Evolutionary conservation across 2,888 invertebrate species (phyloP), one percentile per base, ranked within the genome.

Genomic region (Escarpia spicata): DNA sequence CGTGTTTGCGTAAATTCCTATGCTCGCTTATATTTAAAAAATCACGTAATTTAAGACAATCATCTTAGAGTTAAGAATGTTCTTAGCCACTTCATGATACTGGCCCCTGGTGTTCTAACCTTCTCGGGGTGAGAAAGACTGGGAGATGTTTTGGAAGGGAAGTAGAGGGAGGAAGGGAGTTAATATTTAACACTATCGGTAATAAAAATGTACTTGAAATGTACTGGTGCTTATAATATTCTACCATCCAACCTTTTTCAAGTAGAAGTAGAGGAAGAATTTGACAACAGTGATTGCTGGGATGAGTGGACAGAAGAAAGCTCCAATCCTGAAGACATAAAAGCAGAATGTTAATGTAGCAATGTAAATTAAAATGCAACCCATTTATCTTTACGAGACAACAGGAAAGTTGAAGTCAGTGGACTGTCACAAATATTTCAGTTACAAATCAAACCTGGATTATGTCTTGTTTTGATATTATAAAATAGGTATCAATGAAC

Each of bases 221-320:
- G 75, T 75, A 75, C 75, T 75, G 19, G 19, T 75, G 75, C 8
- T 75, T 6, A 26, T 75, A 75, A 75, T 75, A 52, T 52, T 52
- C 52, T 12, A 52, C 12, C 52, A 52, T 12, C 52, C 52, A 52
- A 89, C 26, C 89, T n/a, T 19, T 2, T 31, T 15, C 0, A 98
- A 97, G 95, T 98, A 98, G 95, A 98, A 98, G 94, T 98, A 97
- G 0, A 98, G 95, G 94, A 98, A 98, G 93, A 97, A 98, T 93
- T 98, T 97, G 19, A 98, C 95, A 0, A 98, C 97, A 0, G 98
- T 97, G 3, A 98, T 97, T 0, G 98, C 97, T 0, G 98, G 98
- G 15, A 98, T 96, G 43, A 98, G 97, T 0, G 98, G 98, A 2
- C 98, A 98, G 96, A 98, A 98, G 95, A 98, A 98, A 26, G 98